Base-by-base conservation (phyloP, 2,113 vertebrate genomes). In the Toxostoma redivivum region DNA sequence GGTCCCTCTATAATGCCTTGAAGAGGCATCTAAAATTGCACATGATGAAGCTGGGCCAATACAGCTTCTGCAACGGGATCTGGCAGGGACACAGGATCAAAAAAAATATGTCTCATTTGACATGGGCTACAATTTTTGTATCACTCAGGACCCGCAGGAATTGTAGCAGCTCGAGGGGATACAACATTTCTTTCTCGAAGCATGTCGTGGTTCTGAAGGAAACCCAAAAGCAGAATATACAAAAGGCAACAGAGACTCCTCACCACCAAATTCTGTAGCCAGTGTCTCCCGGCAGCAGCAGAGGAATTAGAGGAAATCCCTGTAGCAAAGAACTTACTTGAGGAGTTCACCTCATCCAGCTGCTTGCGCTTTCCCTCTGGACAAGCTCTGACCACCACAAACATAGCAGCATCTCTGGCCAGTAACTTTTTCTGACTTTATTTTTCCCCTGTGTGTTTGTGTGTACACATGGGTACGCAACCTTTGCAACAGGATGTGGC, bases 71-170 rank as follows among this genome's bases (percentile, higher is more conserved):
- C 38, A 42, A 2, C 1, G 4, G 24, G 23, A 42, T 15, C 22
- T n/a, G 11, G 25, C 35, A 71, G 33, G 24, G 60, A 35, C 27
- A 47, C 7, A 12, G 16, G 5, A 51, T 27, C n/a, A 81, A 81
- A 58, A 58, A 18, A 54, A 33, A 9, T 2, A 12, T 8, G 22
- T 40, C n/a, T 62, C 11, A 19, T 25, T 23, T 73, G 60, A 73
- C 74, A 72, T 0, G 0, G 31, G 45, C 9, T 40, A 40, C 22
- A 37, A 31, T 38, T 50, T 70, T 28, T 87, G 4, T 20, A 45
- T 35, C 0, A 0, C 28, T 48, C 33, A 10, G 23, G 54, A 81
- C 22, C 44, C 38, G 11, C 48, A 77, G 44, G 35, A 67, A 83
- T 13, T 67, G 1, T 22, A 79, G 72, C 31, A 84, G 35, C 33